A percentile compares a stretch with the other conserved stretches of the same genome.
Conservation (phyloP, 1,140 invertebrate species). For the Pomacea maculata region DNA sequence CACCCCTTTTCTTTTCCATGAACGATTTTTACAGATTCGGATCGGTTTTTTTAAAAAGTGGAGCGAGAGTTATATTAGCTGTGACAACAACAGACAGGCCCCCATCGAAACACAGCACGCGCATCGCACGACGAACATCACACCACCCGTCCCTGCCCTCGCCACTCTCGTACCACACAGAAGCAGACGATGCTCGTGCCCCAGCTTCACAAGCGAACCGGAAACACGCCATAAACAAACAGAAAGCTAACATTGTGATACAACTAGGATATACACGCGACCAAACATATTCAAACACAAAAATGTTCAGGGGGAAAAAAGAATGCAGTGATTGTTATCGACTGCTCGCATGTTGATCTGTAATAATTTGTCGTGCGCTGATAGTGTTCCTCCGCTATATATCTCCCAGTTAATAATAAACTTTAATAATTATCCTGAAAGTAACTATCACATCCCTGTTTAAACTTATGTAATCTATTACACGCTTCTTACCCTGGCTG, state of each 20-base stretch:
- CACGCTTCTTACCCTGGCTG: no score
- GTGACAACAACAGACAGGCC: no score
- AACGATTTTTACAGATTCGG: neutral
- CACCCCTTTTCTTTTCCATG: neutral
- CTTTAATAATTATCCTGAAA: no score
- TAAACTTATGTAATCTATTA: no score
- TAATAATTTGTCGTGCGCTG: no score
- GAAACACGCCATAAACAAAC: neutral
- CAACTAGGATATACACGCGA: neutral
- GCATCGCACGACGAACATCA: neutral
- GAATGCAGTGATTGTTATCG: neutral
- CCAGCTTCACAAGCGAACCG: neutral
- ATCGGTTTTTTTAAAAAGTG: neutral
- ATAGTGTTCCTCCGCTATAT: no score
- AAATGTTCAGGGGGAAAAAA: neutral
- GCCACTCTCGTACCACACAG: neutral
- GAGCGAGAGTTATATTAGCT: neutral
- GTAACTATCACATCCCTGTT: no score
- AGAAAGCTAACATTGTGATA: neutral
- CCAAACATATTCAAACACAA: neutral
- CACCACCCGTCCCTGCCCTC: neutral
- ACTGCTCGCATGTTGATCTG: neutral
- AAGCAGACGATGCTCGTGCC: neutral
- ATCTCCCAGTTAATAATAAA: no score
- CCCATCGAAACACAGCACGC: neutral